These are phyloP conservation scores for Noctua fimbriata DNA, from an alignment of 2,888 invertebrate genomes.

Conservation along the genomic window DNA sequence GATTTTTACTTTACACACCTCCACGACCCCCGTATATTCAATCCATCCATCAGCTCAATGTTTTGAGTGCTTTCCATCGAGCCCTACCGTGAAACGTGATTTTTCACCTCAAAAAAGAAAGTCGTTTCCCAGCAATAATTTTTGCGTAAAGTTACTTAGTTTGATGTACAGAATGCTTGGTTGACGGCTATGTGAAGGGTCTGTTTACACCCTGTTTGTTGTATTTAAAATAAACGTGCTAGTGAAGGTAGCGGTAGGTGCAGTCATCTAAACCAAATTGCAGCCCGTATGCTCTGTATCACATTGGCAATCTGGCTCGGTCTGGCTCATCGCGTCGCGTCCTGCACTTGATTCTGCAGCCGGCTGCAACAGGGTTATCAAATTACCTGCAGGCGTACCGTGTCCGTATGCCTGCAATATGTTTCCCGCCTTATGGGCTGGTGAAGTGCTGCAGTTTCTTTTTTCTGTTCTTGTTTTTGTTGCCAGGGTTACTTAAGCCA, in stretches of 20 bases:
- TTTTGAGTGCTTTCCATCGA: too few relatives aligned
- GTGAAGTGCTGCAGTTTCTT: neutral
- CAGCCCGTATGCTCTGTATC: slow-evolving; percentile 22
- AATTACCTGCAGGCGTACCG: slow-evolving; percentile 50
- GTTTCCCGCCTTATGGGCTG: neutral
- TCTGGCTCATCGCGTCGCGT: slow-evolving; percentile 33
- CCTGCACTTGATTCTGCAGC: slow-evolving; percentile 37
- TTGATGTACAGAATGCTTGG: too few relatives aligned
- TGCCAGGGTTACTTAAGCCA: neutral
- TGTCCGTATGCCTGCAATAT: slow-evolving; percentile 15
- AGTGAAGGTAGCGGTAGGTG: neutral
- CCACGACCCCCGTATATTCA: too few relatives aligned
- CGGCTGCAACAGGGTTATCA: slow-evolving; percentile 44
- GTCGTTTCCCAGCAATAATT: too few relatives aligned
- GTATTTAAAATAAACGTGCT: neutral
- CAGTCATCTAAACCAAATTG: slow-evolving; percentile 24
- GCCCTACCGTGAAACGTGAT: too few relatives aligned
- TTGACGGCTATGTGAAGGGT: too few relatives aligned
- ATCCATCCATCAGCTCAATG: too few relatives aligned
- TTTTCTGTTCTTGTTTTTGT: neutral
- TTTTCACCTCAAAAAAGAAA: too few relatives aligned
- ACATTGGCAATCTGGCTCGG: slow-evolving; percentile 49
- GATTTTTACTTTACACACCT: too few relatives aligned
- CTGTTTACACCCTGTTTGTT: too few relatives aligned
- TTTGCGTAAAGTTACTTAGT: too few relatives aligned